Conservation (phyloP, 2,797 vertebrate genomes). For the Acropternis orthonyx region DNA sequence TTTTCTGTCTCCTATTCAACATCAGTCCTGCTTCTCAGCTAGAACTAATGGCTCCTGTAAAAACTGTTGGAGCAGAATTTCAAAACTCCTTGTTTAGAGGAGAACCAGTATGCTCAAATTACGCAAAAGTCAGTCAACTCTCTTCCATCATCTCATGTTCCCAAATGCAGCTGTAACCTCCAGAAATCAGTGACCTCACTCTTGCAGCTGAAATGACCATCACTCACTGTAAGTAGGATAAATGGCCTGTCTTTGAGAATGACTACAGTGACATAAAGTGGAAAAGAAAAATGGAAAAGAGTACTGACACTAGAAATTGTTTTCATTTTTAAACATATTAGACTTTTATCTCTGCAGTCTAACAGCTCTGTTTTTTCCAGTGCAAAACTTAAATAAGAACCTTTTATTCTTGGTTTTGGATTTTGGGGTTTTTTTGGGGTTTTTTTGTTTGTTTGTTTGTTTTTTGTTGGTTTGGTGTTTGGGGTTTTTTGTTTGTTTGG, state of each 20-base stretch:
- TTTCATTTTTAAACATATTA: background rate
- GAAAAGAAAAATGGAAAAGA: background rate
- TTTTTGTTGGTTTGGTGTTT: too few species aligned
- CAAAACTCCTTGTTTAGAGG: background rate
- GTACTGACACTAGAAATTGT: background rate
- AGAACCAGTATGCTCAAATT: background rate
- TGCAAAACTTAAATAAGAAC: background rate
- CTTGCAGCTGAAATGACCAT: background rate
- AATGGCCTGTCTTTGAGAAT: background rate
- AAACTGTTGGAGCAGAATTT: background rate
- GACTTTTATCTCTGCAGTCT: background rate
- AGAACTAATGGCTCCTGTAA: background rate
- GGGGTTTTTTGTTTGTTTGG: too few species aligned
- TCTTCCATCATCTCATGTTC: background rate
- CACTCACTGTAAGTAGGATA: background rate
- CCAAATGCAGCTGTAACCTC: background rate
- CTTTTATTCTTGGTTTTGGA: background rate
- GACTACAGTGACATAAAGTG: background rate
- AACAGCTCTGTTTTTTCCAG: background rate
- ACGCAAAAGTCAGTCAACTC: background rate
- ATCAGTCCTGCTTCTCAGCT: background rate
- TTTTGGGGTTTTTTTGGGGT: background rate
- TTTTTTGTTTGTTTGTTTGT: too few species aligned
- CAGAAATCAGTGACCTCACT: constrained; percentile 27
- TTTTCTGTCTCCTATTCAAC: background rate